phyloP scores from a whole-genome alignment of 2,888 invertebrate genomes.

The Molanna angustata region DNA sequence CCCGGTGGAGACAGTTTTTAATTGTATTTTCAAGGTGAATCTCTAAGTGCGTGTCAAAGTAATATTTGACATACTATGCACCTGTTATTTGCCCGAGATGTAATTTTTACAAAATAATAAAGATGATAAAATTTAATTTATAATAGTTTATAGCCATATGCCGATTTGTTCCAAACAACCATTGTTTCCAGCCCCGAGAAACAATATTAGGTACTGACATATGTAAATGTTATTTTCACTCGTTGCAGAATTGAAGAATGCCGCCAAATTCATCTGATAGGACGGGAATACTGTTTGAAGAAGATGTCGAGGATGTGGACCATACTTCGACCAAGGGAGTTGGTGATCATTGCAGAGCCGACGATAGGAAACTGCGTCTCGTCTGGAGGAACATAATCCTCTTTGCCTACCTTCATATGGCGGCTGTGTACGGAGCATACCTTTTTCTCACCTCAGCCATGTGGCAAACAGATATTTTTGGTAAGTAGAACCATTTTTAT shows the following conservation, averaged over 20 bases:
- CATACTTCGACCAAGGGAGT: constrained; percentile 7
- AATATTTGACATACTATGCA: too few species aligned
- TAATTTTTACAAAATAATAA: too few species aligned
- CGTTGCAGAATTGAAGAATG: constrained; percentile 40
- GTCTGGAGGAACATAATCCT: constrained; percentile 83
- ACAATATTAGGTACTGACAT: too few species aligned
- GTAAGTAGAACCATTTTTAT: constrained; percentile 60
- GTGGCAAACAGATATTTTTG: constrained; percentile 65
- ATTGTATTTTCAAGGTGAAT: too few species aligned
- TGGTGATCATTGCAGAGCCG: constrained; percentile 41
- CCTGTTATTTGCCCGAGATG: too few species aligned
- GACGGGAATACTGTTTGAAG: constrained; percentile 42
- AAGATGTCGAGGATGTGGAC: constrained; percentile 36
- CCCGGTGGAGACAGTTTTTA: too few species aligned
- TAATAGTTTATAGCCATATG: too few species aligned
- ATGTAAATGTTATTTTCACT: too few species aligned
- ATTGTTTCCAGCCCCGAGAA: too few species aligned
- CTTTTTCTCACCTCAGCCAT: constrained; percentile 71
- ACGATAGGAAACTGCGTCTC: constrained; percentile 56
- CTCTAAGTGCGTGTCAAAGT: too few species aligned
- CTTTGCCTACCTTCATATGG: constrained; percentile 72
- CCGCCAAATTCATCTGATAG: constrained; percentile 45
- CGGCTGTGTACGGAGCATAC: constrained; percentile 73
- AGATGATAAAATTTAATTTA: too few species aligned
- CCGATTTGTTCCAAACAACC: too few species aligned